These are phyloP conservation scores for Eubucco bourcierii DNA, from an alignment of 2,113 vertebrate species.

Conservation along the genomic window DNA sequence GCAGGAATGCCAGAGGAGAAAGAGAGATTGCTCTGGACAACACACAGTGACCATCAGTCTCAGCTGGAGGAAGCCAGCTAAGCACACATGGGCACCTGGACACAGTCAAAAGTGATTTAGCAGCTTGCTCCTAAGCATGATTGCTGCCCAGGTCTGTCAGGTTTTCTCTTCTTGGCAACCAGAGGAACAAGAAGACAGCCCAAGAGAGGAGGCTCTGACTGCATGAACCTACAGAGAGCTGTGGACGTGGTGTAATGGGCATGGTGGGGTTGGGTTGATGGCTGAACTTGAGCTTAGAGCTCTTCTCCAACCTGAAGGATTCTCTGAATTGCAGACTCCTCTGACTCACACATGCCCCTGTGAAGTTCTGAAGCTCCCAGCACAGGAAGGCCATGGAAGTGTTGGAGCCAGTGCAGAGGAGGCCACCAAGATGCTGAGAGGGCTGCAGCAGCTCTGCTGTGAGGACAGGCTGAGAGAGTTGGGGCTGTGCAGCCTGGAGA, in stretches of 20 bases:
- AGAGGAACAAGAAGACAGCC: not conserved
- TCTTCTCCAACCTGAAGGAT: no score
- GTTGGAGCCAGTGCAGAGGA: no score
- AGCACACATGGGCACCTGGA: not conserved
- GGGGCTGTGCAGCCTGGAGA: no score
- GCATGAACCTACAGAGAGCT: not conserved
- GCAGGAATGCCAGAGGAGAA: not conserved
- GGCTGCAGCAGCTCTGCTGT: no score
- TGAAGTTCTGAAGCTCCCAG: no score
- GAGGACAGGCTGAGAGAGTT: no score
- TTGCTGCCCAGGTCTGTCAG: not conserved
- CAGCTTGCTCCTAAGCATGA: not conserved
- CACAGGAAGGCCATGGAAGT: no score
- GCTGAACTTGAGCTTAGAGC: no score
- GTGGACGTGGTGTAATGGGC: no score
- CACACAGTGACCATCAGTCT: fast-evolving
- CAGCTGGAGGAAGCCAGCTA: not conserved
- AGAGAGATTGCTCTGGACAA: not conserved
- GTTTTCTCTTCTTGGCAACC: not conserved
- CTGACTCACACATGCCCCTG: not conserved
- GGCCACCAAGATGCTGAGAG: no score
- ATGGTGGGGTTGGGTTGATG: no score
- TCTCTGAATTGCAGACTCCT: not conserved
- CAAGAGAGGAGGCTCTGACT: not conserved
- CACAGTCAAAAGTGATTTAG: not conserved